These are phyloP conservation scores for Mesorhabditis spiculigera DNA, from an alignment of 2,888 invertebrate genomes.

Conservation along the genomic window DNA sequence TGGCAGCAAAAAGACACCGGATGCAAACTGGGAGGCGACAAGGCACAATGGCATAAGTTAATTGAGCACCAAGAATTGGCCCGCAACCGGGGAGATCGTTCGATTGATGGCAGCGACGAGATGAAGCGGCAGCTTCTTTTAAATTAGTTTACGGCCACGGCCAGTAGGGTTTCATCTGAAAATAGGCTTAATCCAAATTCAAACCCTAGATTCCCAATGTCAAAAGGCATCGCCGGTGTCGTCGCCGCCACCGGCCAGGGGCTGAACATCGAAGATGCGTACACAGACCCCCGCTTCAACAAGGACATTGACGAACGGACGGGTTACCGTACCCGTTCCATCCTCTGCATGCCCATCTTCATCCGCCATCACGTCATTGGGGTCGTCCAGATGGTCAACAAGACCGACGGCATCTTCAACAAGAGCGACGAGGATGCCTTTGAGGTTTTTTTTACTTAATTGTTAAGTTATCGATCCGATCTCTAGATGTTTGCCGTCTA, in stretches of 20 bases:
- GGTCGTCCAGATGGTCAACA: constrained; percentile 83
- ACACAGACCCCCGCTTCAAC: constrained; percentile 64
- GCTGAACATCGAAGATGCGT: constrained; percentile 79
- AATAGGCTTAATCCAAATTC: not conserved
- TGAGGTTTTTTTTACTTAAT: constrained; percentile 61
- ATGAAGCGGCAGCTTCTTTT: too few species aligned
- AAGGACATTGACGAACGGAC: constrained; percentile 64
- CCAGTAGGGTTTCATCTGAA: constrained; percentile 4
- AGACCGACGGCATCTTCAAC: constrained; percentile 62
- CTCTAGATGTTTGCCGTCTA: constrained; percentile 74
- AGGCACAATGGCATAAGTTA: too few species aligned
- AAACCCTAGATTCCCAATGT: constrained; percentile 69
- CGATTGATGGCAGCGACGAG: too few species aligned
- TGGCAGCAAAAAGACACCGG: too few species aligned
- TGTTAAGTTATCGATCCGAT: not conserved
- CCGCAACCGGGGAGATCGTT: too few species aligned
- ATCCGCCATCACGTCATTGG: constrained; percentile 72
- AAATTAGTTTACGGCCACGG: not conserved
- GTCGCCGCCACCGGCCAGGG: constrained; percentile 77
- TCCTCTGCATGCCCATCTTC: constrained; percentile 83
- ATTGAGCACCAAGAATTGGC: too few species aligned
- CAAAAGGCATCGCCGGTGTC: constrained; percentile 77
- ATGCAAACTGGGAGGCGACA: too few species aligned
- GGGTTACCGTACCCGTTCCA: constrained; percentile 70
- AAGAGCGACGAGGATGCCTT: constrained; percentile 77